phyloP scores from a whole-genome alignment of 2,888 invertebrate species.

The Calameuta idolon region DNA sequence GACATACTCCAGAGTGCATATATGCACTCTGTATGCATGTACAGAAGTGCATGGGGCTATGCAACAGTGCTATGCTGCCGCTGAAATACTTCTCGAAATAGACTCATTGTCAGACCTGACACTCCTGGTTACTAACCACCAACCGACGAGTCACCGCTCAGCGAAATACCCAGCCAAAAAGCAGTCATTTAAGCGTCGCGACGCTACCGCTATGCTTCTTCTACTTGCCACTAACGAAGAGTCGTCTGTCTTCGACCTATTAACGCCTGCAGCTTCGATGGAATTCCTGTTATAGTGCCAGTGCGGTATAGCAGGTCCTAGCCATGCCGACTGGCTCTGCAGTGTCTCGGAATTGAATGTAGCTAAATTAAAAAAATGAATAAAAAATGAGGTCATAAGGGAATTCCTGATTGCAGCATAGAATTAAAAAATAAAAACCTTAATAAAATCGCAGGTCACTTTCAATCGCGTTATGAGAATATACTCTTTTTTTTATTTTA shows the following conservation, averaged over 20 bases:
- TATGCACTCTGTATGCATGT: slow-evolving; percentile 9
- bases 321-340: neutral
- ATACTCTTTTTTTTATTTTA: neutral
- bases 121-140: neutral
- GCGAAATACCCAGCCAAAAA: neutral
- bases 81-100: slow-evolving; percentile 11
- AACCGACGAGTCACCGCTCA: neutral
- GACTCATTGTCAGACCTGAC: slow-evolving; percentile 5
- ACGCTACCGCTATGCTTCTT: neutral
- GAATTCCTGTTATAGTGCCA: neutral
- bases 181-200: neutral
- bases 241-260: neutral
- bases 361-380: too few species aligned
- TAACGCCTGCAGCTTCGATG: neutral
- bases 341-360: neutral
- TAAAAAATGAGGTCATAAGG: neutral
- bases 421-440: neutral
- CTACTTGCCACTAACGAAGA: neutral
- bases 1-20: slow-evolving; percentile 17
- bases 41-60: neutral
- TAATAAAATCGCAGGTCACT: neutral
- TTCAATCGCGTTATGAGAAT: neutral
- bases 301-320: neutral
- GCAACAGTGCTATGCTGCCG: neutral
- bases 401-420: neutral